Evolutionary conservation across 1,140 invertebrate species (phyloP).

Genomic region (Drosophila pandora): DNA sequence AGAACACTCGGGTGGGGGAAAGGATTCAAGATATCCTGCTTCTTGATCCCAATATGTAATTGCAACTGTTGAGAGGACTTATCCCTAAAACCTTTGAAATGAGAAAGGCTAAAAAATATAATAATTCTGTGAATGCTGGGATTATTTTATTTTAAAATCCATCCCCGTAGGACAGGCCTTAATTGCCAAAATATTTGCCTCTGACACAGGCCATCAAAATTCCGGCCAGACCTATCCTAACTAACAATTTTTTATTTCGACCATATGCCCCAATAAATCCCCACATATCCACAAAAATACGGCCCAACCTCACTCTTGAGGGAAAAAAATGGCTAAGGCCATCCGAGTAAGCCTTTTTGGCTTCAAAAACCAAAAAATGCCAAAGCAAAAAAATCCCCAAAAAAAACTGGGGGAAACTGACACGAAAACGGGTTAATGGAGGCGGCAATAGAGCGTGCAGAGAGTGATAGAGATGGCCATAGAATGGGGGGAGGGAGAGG

Average conservation of each 20-base stretch:
- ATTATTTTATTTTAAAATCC: background rate
- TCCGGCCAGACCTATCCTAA: conserved; percentile 51
- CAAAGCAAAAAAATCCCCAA: conserved; percentile 28
- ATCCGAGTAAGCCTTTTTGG: conserved; percentile 53
- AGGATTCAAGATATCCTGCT: background rate
- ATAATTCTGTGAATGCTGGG: background rate
- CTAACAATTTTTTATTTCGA: conserved; percentile 8
- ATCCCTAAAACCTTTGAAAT: conserved; percentile 3
- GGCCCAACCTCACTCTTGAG: background rate
- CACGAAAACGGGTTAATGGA: conserved; percentile 76
- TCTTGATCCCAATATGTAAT: conserved; percentile 5
- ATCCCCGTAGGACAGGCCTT: no score
- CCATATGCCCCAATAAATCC: conserved; percentile 65
- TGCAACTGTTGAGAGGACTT: conserved; percentile 2
- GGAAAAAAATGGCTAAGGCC: conserved; percentile 21
- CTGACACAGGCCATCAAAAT: conserved; percentile 24
- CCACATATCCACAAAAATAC: conserved; percentile 15
- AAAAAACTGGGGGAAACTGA: conserved; percentile 22
- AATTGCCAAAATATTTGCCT: background rate
- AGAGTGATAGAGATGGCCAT: conserved; percentile 10
- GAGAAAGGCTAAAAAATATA: background rate
- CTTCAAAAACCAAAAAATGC: conserved; percentile 62
- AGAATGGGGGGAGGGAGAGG: conserved; percentile 5
- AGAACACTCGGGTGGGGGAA: background rate
- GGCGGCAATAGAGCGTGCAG: conserved; percentile 48